These are phyloP conservation scores for Chloromyia formosa DNA, from an alignment of 2,888 invertebrate genomes.

Conservation along the genomic window DNA sequence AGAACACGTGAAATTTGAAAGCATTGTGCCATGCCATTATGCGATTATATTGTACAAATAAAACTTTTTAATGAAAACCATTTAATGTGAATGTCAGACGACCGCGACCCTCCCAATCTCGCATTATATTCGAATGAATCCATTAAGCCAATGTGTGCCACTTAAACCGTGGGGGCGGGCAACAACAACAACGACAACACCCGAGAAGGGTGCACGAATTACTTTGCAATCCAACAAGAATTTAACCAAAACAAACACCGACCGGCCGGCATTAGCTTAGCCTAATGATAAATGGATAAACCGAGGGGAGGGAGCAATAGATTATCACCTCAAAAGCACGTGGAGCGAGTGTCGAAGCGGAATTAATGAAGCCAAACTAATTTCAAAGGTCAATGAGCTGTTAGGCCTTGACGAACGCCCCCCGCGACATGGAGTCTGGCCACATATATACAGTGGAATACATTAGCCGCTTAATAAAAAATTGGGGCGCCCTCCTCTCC, in stretches of 20 bases:
- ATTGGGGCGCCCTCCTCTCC: not conserved
- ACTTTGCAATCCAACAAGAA: not conserved
- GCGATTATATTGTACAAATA: no score
- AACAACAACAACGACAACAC: no score
- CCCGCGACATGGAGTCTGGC: constrained; percentile 27
- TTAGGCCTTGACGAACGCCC: not conserved
- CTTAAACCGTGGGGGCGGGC: not conserved
- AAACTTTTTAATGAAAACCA: no score
- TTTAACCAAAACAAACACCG: constrained; percentile 24
- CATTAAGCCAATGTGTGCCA: no score
- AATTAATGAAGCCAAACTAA: constrained; percentile 38
- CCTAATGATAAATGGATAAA: constrained; percentile 35
- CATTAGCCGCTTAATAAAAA: constrained; percentile 1
- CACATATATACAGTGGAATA: not conserved
- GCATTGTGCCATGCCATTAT: no score
- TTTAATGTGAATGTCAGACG: no score
- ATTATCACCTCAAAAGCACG: constrained; percentile 21
- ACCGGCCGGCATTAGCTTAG: not conserved
- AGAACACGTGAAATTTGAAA: no score
- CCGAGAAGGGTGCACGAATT: not conserved
- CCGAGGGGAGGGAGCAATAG: not conserved
- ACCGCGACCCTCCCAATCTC: no score
- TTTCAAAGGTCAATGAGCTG: constrained; percentile 37
- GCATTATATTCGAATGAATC: no score
- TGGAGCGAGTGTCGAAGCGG: constrained; percentile 18